phyloP scores from a whole-genome alignment of 2,113 vertebrate species.

The Oreotragus oreotragus region DNA sequence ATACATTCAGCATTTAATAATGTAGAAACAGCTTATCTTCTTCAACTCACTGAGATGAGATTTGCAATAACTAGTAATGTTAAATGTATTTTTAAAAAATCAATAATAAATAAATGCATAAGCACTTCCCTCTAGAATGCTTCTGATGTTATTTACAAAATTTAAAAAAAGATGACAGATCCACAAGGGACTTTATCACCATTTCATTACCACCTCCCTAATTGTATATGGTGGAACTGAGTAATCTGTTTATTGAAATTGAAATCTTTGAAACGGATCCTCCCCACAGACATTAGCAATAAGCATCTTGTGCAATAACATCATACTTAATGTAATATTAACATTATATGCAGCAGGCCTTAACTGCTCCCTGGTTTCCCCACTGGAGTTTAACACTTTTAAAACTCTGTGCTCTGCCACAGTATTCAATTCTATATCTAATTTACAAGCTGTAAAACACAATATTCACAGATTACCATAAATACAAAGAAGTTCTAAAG shows the following conservation, averaged over 20 bases:
- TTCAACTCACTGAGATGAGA: slow-evolving; percentile 82
- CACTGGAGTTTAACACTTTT: slow-evolving; percentile 80
- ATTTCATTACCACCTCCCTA: slow-evolving; percentile 92
- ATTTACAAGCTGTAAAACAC: slow-evolving; percentile 85
- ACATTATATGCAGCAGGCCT: slow-evolving; percentile 84
- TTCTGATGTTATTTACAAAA: slow-evolving; percentile 94
- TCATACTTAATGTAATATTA: slow-evolving; percentile 85
- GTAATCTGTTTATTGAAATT: slow-evolving; percentile 93
- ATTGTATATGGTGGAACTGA: slow-evolving; percentile 84
- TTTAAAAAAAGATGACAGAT: slow-evolving; percentile 88
- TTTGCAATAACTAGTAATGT: slow-evolving; percentile 91
- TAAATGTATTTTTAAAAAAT: slow-evolving; percentile 88
- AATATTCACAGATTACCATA: slow-evolving; percentile 86
- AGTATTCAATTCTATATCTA: slow-evolving; percentile 83
- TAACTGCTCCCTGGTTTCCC: slow-evolving; percentile 76
- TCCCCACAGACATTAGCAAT: slow-evolving; percentile 87
- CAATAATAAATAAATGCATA: slow-evolving; percentile 98
- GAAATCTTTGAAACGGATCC: slow-evolving; percentile 89
- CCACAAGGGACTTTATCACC: slow-evolving; percentile 88
- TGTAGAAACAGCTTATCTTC: slow-evolving; percentile 77
- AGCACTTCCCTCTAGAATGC: slow-evolving; percentile 87
- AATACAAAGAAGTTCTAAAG: slow-evolving; percentile 79
- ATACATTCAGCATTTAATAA: slow-evolving; percentile 81
- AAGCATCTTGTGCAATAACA: slow-evolving; percentile 84
- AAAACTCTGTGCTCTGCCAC: slow-evolving; percentile 80